Evolutionary conservation across 2,888 invertebrate genomes (phyloP), one percentile per base, ranked within the genome.

Genomic region (Troides oblongomaculatus): DNA sequence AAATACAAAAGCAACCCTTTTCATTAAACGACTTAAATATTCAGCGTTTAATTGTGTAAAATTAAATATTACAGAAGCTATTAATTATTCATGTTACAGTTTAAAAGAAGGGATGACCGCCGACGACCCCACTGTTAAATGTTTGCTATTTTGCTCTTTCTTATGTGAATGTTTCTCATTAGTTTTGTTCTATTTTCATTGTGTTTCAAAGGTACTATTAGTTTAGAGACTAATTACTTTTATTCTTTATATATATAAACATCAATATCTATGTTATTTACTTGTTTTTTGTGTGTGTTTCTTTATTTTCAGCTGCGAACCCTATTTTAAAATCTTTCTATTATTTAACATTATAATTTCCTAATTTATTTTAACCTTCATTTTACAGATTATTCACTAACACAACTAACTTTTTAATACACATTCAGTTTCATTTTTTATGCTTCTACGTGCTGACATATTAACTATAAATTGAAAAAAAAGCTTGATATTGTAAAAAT

Each of bases 91-190:
- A 63, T 70, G 59, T 70, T 70, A 53, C 60, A 70, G 70, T 70
- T 70, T 21, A 63, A 70, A 66, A 66, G 66, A 67, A 66, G 70
- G 66, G 62, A 60, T 70, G 70, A 70, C 64, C 66, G 63, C 43
- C 66, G 72, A 77, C 79, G 76, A 75, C 76, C 72, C 79, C 78
- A 79, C 77, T 79, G 75, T 74, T 72, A 72, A 66, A 74, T 77
- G 71, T 73, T 53, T 66, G 71, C 69, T 72, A 23, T 66, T 73
- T 70, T 66, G 64, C 62, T 58, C 53, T 73, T 62, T 68, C 62
- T 73, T 72, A 65, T 71, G 66, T 74, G 63, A 72, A 68, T 74
- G 72, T 77, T 71, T 68, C n/a, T 56, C 66, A 66, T 67, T 70
- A 60, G 50, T 64, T 64, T 57, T 68, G 25, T 71, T 64, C 58